Evolutionary conservation across 30 jellyfish, hydroid and myxozoan species (phyloP).

Genomic region (Chrysaora quinquecirrha): DNA sequence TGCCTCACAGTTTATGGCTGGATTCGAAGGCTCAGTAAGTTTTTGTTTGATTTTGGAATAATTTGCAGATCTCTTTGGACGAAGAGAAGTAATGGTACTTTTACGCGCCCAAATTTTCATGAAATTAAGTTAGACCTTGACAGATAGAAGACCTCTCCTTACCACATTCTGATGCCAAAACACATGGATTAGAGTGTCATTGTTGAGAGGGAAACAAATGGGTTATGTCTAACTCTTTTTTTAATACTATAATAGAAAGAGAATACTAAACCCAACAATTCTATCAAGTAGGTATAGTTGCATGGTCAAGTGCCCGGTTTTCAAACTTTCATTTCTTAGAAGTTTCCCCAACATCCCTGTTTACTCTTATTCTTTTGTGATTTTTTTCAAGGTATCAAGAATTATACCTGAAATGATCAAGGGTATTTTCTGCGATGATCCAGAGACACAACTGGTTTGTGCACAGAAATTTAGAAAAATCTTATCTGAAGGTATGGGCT

Average conservation of each 20-base stretch:
- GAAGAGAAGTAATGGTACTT: too few species aligned
- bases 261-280: slow-evolving; percentile 1
- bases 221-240: not conserved
- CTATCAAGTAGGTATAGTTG: too few species aligned
- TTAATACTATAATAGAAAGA: not conserved
- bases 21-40: slow-evolving; percentile 67
- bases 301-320: not conserved
- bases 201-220: slow-evolving; percentile 40
- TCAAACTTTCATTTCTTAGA: too few species aligned
- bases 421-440: slow-evolving; percentile 59
- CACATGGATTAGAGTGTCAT: slow-evolving; percentile 49
- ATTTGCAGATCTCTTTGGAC: too few species aligned
- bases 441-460: slow-evolving; percentile 72
- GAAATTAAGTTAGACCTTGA: too few species aligned
- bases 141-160: slow-evolving; percentile 46
- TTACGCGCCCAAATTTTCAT: too few species aligned
- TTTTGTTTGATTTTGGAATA: not conserved
- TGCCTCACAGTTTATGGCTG: slow-evolving; percentile 36
- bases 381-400: slow-evolving; percentile 37
- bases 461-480: slow-evolving; percentile 84
- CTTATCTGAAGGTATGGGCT: slow-evolving; percentile 87
- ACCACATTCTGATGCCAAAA: slow-evolving; percentile 31
- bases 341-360: too few species aligned
- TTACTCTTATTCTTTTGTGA: too few species aligned
- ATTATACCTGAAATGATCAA: slow-evolving; percentile 62